phyloP scores from a whole-genome alignment of 2,888 invertebrate genomes.

The Nycteola revayana region DNA sequence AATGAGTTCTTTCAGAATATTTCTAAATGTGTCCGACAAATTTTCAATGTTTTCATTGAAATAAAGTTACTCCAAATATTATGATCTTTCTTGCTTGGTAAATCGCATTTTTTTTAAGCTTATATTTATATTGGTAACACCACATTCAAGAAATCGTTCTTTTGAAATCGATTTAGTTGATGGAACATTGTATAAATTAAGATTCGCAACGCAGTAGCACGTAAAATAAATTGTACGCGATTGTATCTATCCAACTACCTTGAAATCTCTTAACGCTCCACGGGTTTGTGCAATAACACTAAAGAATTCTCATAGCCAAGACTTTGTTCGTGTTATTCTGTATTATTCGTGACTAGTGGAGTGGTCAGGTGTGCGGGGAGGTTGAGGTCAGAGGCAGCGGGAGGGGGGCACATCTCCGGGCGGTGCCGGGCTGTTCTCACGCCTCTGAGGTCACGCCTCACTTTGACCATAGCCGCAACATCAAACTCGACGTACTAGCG shows the following conservation, averaged over 20 bases:
- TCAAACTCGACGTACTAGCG: constrained; percentile 31
- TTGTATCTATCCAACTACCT: constrained; percentile 9
- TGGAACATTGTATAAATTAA: not conserved
- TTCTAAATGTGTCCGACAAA: no score
- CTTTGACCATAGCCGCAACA: constrained; percentile 70
- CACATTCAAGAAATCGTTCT: no score
- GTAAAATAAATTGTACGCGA: constrained; percentile 8
- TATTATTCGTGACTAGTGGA: constrained; percentile 35
- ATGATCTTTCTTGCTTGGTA: no score
- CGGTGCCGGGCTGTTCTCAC: constrained; percentile 67
- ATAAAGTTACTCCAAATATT: no score
- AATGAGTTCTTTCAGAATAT: no score
- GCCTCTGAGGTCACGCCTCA: constrained; percentile 77
- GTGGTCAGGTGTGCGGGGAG: constrained; percentile 36
- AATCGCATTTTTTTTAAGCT: no score
- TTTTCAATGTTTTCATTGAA: no score
- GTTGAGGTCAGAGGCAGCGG: constrained; percentile 42
- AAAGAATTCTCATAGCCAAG: constrained; percentile 17
- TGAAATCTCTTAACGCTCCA: constrained; percentile 17
- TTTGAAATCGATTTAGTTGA: not conserved
- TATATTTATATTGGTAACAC: no score
- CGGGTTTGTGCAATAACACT: constrained; percentile 21
- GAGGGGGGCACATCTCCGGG: constrained; percentile 44
- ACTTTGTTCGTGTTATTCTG: constrained; percentile 7
- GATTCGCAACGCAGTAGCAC: not conserved